Conservation (phyloP, 2,888 invertebrate species). For the Chymomyza caudatula region DNA sequence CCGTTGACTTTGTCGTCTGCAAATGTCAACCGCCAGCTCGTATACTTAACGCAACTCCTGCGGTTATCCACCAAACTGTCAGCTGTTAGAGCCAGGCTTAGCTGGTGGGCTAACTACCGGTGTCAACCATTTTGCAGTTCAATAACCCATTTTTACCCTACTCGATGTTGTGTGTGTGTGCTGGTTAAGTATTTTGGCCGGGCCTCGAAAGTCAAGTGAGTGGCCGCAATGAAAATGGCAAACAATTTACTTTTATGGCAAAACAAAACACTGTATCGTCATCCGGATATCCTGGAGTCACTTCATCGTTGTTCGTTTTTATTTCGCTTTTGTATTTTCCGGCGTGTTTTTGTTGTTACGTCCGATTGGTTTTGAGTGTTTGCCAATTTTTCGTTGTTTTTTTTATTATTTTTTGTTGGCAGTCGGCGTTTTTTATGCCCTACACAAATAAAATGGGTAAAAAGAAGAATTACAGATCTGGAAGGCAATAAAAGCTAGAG, state of each 20-base stretch:
- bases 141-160: slow-evolving; percentile 44
- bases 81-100: background rate
- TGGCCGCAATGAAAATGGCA: slow-evolving; percentile 41
- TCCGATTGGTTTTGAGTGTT: slow-evolving; percentile 30
- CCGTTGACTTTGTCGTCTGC: background rate
- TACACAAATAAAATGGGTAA: background rate
- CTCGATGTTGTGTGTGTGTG: background rate
- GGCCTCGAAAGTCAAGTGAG: background rate
- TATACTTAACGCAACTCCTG: background rate
- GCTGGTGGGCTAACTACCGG: slow-evolving; percentile 5
- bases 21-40: background rate
- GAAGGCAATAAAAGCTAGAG: too few relatives aligned
- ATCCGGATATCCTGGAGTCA: slow-evolving; percentile 43
- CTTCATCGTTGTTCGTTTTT: slow-evolving; percentile 3
- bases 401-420: slow-evolving; percentile 1
- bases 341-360: slow-evolving; percentile 20
- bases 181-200: background rate
- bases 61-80: background rate
- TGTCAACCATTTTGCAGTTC: slow-evolving; percentile 47
- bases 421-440: background rate
- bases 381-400: slow-evolving; percentile 29
- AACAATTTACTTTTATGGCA: slow-evolving; percentile 63
- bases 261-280: slow-evolving; percentile 41
- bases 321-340: slow-evolving; percentile 31
- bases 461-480: too few relatives aligned